These are phyloP conservation scores for Coptodon rendalli DNA, from an alignment of 2,113 vertebrate genomes.

Conservation along the genomic window DNA sequence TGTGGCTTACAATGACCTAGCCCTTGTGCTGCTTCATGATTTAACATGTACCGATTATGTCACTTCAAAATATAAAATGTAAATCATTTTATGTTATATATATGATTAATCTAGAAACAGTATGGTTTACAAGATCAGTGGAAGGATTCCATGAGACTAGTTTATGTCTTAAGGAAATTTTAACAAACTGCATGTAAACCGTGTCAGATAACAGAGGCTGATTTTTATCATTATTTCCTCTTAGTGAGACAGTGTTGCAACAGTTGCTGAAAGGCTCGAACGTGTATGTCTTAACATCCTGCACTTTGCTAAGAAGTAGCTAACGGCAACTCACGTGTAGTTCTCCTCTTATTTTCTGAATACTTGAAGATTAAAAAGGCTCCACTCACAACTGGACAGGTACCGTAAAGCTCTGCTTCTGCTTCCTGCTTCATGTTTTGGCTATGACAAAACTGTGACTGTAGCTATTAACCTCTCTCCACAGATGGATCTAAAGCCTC, in stretches of 20 bases:
- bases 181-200: not conserved
- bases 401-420: not conserved
- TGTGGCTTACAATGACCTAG: not conserved
- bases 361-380: not conserved
- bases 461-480: not conserved
- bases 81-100: not conserved
- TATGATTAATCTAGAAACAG: not conserved
- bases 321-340: not conserved
- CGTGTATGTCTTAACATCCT: conserved; percentile 46
- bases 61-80: not conserved
- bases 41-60: not conserved
- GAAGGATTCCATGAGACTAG: not conserved
- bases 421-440: not conserved
- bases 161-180: not conserved
- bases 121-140: not conserved
- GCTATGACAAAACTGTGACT: not conserved
- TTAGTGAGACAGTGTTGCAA: not conserved
- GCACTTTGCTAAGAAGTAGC: not conserved
- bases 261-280: conserved; percentile 9
- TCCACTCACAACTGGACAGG: not conserved
- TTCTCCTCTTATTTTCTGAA: not conserved
- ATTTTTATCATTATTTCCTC: conserved; percentile 22
- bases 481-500: not conserved
- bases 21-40: not conserved
- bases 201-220: not conserved